Evolutionary conservation across 2,797 vertebrate species (phyloP).

Genomic region (Podarcis lilfordi): DNA sequence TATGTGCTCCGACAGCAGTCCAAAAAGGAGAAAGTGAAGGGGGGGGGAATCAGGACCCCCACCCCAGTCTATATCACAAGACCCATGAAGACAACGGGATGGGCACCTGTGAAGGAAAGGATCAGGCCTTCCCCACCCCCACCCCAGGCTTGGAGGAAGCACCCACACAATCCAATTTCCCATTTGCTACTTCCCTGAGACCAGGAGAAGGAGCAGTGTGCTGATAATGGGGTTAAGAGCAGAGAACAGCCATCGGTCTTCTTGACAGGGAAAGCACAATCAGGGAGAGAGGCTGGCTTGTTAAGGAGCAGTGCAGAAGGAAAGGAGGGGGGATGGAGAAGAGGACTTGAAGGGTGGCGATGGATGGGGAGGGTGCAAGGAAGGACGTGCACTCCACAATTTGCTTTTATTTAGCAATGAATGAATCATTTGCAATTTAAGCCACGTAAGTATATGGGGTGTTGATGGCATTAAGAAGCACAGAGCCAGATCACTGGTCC

Average conservation of each 20-base stretch:
- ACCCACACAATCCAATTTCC: background rate
- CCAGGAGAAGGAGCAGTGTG: background rate
- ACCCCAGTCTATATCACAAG: background rate
- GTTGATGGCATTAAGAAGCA: too few relatives aligned
- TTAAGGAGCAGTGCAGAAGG: background rate
- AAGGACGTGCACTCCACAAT: background rate
- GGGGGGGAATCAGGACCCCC: too few relatives aligned
- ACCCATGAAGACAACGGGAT: background rate
- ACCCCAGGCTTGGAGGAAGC: background rate
- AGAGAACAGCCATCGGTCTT: background rate
- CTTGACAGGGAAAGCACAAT: background rate
- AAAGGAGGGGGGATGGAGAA: background rate
- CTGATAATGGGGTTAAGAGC: background rate
- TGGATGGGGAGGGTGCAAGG: background rate
- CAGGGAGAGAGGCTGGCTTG: rapidly evolving
- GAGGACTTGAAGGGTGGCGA: rapidly evolving
- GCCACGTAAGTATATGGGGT: too few relatives aligned
- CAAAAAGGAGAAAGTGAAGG: too few relatives aligned
- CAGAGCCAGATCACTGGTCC: too few relatives aligned
- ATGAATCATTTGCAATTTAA: too few relatives aligned
- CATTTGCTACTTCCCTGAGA: background rate
- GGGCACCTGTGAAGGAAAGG: background rate
- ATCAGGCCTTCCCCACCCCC: background rate
- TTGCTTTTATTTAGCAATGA: too few relatives aligned
- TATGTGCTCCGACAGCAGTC: too few relatives aligned